Percentiles rank a stretch among this genome's conserved stretches.
Conservation (phyloP, 2,797 vertebrate genomes). For the Falco novaeseelandiae region DNA sequence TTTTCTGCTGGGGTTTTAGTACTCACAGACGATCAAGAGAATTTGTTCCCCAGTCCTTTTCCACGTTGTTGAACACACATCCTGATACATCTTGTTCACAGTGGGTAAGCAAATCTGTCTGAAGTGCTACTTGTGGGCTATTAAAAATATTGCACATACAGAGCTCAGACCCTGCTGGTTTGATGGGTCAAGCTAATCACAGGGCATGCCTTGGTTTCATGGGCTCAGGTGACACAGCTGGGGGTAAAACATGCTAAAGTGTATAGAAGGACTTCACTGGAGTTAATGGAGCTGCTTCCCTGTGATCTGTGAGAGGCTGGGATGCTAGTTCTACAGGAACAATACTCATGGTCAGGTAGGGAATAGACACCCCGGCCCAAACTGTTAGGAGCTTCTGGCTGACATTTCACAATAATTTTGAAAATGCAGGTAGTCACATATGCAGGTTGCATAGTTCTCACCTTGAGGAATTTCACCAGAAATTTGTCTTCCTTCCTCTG, state of each 20-base stretch:
- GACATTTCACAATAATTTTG: background rate
- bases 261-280: background rate
- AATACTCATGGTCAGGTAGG: background rate
- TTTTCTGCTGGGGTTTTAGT: background rate
- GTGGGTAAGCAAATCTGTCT: background rate
- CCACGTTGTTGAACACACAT: background rate
- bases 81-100: background rate
- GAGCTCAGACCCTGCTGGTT: background rate
- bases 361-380: background rate
- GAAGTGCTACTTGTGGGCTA: fast-evolving
- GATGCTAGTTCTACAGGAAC: background rate
- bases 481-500: background rate
- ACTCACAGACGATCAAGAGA: background rate
- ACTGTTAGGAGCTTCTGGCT: background rate
- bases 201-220: background rate
- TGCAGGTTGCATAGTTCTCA: background rate
- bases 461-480: background rate
- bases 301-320: background rate
- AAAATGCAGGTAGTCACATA: background rate
- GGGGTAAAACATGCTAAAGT: background rate
- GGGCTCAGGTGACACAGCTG: background rate
- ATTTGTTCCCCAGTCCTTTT: background rate
- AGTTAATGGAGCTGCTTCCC: background rate
- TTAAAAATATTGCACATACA: background rate
- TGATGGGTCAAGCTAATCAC: background rate